These are phyloP conservation scores for Holotrichia oblita DNA, from an alignment of 1,140 invertebrate species.

Conservation along the genomic window DNA sequence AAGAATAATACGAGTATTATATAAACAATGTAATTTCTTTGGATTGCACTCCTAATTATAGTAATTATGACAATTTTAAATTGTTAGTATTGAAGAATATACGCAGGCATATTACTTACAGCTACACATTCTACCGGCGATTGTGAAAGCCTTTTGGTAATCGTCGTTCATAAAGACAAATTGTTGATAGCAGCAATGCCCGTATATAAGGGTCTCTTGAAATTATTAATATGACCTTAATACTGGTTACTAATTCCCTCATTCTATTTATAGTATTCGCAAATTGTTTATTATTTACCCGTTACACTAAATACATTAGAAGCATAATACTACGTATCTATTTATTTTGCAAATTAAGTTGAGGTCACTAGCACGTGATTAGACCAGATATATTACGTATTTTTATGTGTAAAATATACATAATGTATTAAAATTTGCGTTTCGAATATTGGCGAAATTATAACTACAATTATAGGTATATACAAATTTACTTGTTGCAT, in stretches of 20 bases:
- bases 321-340: background rate
- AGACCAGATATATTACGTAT: background rate
- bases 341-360: conserved; percentile 10
- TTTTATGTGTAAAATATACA: background rate
- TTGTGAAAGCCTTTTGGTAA: conserved; percentile 10
- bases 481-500: too few species aligned
- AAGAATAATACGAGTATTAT: background rate
- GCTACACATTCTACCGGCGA: background rate
- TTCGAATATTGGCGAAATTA: too few species aligned
- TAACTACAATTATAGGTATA: too few species aligned
- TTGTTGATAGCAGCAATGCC: conserved; percentile 4
- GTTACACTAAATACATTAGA: conserved; percentile 31
- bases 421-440: too few species aligned
- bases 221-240: conserved; percentile 39
- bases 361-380: conserved; percentile 22
- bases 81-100: background rate
- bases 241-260: conserved; percentile 36
- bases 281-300: conserved; percentile 38
- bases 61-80: conserved; percentile 25
- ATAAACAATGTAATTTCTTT: conserved; percentile 25
- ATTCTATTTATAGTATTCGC: conserved; percentile 23
- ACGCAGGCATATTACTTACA: background rate
- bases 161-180: conserved; percentile 20
- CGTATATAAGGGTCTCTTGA: conserved; percentile 17
- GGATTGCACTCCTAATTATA: conserved; percentile 15